Evolutionary conservation across 2,888 invertebrate species (phyloP), one percentile per base, ranked within the genome.

Genomic region (Limnephilus lunatus): DNA sequence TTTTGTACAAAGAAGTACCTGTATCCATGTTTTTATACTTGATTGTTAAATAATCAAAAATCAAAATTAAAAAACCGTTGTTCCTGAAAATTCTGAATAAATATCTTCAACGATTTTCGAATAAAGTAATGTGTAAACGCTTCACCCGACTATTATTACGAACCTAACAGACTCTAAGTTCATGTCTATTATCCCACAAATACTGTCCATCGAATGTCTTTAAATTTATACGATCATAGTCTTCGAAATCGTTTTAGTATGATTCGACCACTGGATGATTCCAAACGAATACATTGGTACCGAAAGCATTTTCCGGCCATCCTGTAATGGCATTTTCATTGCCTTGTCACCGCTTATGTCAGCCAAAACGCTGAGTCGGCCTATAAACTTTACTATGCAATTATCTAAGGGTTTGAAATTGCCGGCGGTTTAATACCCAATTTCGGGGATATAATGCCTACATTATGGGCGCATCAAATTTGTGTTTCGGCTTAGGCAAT

Each of bases 341-440:
- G 82, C 82, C 82, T 31, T 82, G 82, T 82, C 82, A 32, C 82
- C 82, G 31, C 31, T 30, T 82, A 32, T 82, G 31, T 15, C 31
- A 30, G 82, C 53, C 53, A 32, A 32, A 82, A 82, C 30, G 30
- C 31, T 82, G 31, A 82, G 82, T 82, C 31, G 31, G 31, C 7
- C 82, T 31, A 82, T 82, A 82, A 82, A 82, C 14, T 82, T 82
- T 31, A 82, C 31, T 82, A 82, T 82, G 82, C 82, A 82, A 82
- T 82, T 82, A 82, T 82, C 82, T 30, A 31, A 82, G 31, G 31
- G 82, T 32, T 32, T 82, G 31, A 82, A 82, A 82, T 82, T 82
- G 31, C 31, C 30, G 30, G 15, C 82, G 82, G 31, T 25, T 31
- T 82, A 31, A 31, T 82, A 31, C 30, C 31, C 82, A 14, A 30